phyloP scores from a whole-genome alignment of 2,113 vertebrate genomes.

The Trichomycterus rosablanca region DNA sequence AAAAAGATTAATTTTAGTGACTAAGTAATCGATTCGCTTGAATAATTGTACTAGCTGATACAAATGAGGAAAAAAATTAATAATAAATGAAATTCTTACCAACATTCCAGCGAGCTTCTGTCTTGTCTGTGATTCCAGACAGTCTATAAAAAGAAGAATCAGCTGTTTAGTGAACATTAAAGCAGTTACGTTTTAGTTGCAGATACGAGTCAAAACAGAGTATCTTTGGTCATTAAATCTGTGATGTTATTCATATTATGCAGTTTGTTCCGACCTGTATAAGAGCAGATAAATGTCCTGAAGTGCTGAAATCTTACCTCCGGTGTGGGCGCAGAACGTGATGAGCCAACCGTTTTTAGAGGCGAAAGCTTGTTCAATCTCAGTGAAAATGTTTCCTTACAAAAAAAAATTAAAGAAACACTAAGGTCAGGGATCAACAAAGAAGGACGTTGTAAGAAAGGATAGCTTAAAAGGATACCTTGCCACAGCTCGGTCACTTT shows the following conservation, averaged over 20 bases:
- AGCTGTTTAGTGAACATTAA: not conserved
- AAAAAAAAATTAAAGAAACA: not conserved
- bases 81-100: slow-evolving; percentile 70
- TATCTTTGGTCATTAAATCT: too few species aligned
- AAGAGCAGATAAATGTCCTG: too few species aligned
- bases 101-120: slow-evolving; percentile 92
- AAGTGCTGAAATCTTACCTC: slow-evolving; percentile 70
- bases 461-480: slow-evolving; percentile 64
- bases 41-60: too few species aligned
- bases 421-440: not conserved
- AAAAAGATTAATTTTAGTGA: too few species aligned
- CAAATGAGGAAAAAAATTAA: too few species aligned
- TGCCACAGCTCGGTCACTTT: slow-evolving; percentile 83
- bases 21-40: too few species aligned
- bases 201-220: too few species aligned
- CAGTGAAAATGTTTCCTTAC: slow-evolving; percentile 83
- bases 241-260: too few species aligned
- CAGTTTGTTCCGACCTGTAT: too few species aligned
- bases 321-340: slow-evolving; percentile 82
- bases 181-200: too few species aligned
- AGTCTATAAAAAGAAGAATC: slow-evolving; percentile 69
- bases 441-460: not conserved
- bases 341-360: slow-evolving; percentile 85
- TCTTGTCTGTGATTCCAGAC: slow-evolving; percentile 81
- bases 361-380: slow-evolving; percentile 81